Base-by-base conservation (phyloP, 2,888 invertebrate species). In the Rutpela maculata region DNA sequence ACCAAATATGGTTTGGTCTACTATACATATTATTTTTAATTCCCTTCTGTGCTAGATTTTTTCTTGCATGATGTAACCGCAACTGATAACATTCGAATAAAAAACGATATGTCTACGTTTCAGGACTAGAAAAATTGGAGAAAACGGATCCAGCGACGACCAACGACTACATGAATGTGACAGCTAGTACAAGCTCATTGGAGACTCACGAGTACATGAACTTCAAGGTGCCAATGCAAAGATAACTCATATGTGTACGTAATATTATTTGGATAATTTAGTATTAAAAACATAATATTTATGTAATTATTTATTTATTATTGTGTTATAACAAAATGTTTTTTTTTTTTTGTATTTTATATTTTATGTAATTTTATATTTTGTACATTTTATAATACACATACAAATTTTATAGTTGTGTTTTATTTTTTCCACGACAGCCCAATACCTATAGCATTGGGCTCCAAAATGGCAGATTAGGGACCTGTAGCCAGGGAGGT, bases 121-220 rank as follows among this genome's bases (percentile, higher is more conserved):
- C 65, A 84, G 84, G 82, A 11, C 55, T 82, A 17, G 78, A 81
- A 43, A 63, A 71, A n/a, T 6, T 65, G 15, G 73, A 76, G 17
- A 67, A 78, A 19, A 78, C 75, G 63, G 80, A 81, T 6, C 35
- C 65, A 26, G 31, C 78, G 19, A 69, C 78, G 0, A 72, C 62
- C 12, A 84, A 85, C 68, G 82, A 84, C 9, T 87, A 87, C 69
- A 87, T 86, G 85, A 87, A 87, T 77, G 69, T 87, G 55, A 77
- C 81, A 22, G 73, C 75, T 59, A 76, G 75, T 18, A 56, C 63
- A 10, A 78, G 70, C n/a, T 71, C 77, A 2, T 71, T 50, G 11
- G 81, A 83, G 1, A 78, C 75, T 60, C 88, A 86, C 70, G 88
- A 88, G 71, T 88, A 88, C 76, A 87, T 88, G 84, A 88, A 87